These are phyloP conservation scores for Sula dactylatra DNA, from an alignment of 2,113 vertebrate genomes.

Conservation along the genomic window DNA sequence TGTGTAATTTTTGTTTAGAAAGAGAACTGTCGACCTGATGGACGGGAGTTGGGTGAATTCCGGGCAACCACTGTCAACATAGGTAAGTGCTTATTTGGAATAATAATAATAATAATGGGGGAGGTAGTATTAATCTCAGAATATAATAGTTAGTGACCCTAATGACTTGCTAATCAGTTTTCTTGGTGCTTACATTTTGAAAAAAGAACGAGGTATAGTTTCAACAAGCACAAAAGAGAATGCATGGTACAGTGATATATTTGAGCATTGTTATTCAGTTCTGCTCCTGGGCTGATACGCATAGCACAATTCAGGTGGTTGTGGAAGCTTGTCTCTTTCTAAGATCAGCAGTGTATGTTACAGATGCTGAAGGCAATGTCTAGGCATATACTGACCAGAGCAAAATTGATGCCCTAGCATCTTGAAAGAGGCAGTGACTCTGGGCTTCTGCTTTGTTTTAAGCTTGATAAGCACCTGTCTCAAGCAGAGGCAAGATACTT, in stretches of 20 bases:
- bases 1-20: slow-evolving; percentile 75
- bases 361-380: not conserved
- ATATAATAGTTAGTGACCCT: not conserved
- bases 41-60: slow-evolving; percentile 91
- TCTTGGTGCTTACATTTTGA: not conserved
- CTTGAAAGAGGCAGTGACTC: not conserved
- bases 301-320: not conserved
- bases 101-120: not conserved
- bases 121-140: not conserved
- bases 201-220: not conserved
- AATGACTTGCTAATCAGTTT: not conserved
- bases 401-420: not conserved
- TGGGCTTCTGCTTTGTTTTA: not conserved
- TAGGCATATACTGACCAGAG: not conserved
- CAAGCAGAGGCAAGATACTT: not conserved
- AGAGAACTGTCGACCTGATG: slow-evolving; percentile 95
- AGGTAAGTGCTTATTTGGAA: slow-evolving; percentile 74
- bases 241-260: rapidly evolving
- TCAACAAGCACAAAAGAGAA: not conserved
- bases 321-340: not conserved
- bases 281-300: not conserved
- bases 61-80: slow-evolving; percentile 95
- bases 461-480: not conserved
- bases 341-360: not conserved
- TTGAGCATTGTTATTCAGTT: not conserved